phyloP scores from a whole-genome alignment of 2,888 invertebrate genomes.

The Thymelicus lineola region DNA sequence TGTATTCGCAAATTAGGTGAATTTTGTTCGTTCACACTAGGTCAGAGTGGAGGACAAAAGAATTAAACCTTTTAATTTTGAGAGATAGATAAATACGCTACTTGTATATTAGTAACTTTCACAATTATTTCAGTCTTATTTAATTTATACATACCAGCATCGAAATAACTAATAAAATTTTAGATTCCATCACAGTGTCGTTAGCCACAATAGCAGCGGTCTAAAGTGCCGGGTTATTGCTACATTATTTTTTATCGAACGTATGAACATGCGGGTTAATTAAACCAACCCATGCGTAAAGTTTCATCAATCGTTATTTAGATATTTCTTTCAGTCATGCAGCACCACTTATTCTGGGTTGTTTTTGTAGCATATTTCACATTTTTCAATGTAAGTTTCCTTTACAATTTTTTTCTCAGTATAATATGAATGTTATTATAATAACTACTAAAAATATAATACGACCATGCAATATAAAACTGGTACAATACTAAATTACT shows the following conservation, averaged over 20 bases:
- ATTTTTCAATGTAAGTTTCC: conserved; percentile 19
- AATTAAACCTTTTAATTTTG: no score
- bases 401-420: not conserved
- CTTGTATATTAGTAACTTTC: no score
- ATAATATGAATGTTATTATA: not conserved
- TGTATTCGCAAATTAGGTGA: no score
- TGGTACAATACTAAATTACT: not conserved
- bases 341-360: conserved; percentile 1
- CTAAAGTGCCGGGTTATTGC: not conserved
- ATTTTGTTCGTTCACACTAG: no score
- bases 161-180: no score
- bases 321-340: conserved; percentile 24
- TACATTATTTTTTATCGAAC: not conserved
- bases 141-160: no score
- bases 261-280: conserved; percentile 10
- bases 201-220: not conserved
- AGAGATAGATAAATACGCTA: no score
- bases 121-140: no score
- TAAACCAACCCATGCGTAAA: conserved; percentile 24
- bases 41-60: no score
- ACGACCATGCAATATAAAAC: not conserved
- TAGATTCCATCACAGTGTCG: no score
- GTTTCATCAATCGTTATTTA: conserved; percentile 23
- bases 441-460: not conserved
- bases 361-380: conserved; percentile 13